phyloP scores from a whole-genome alignment of 2,797 vertebrate species.

The Pitangus sulphuratus region DNA sequence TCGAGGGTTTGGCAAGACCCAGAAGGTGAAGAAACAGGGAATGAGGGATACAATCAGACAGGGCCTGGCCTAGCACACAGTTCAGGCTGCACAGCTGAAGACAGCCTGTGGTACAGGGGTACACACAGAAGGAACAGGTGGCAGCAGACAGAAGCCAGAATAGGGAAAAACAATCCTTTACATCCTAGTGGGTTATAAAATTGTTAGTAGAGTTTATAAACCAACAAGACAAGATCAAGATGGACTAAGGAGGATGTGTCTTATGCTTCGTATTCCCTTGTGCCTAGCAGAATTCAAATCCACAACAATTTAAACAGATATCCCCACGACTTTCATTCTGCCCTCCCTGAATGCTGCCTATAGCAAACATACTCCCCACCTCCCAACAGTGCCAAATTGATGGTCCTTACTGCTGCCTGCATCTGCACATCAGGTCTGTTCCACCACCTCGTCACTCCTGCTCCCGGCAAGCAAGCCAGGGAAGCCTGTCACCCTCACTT shows the following conservation, averaged over 20 bases:
- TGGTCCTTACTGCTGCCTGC: background rate
- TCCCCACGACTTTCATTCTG: background rate
- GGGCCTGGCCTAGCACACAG: background rate
- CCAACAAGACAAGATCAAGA: background rate
- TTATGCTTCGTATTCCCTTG: background rate
- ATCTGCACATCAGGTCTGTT: background rate
- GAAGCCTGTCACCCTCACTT: background rate
- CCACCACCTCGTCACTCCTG: background rate
- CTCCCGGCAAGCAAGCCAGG: background rate
- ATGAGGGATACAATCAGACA: background rate
- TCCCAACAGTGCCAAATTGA: background rate
- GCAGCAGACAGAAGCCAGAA: background rate
- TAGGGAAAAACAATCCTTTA: background rate
- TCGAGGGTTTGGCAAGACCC: background rate
- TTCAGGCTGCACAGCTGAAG: background rate
- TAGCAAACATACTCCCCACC: background rate
- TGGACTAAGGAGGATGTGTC: background rate
- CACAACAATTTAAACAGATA: background rate
- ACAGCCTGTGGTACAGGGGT: accelerated
- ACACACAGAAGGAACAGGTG: background rate
- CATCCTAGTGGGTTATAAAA: background rate
- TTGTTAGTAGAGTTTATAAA: background rate
- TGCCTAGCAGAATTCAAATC: background rate
- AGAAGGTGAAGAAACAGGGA: background rate
- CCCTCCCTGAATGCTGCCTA: background rate